Conservation (phyloP, 2,888 invertebrate species). For the Malacosoma neustria region DNA sequence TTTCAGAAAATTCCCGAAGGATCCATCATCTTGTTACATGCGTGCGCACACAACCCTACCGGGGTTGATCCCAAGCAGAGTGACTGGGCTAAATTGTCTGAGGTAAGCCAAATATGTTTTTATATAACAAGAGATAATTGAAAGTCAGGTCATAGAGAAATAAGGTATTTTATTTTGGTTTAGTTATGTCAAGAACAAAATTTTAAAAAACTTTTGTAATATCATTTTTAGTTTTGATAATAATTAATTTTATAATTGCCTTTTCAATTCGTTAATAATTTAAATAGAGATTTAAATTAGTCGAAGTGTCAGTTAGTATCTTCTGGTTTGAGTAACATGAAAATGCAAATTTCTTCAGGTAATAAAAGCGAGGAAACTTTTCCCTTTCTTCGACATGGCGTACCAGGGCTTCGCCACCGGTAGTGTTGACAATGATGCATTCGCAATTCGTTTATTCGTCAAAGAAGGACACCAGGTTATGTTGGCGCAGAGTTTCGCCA, state of each 20-base stretch:
- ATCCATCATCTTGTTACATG: constrained; percentile 93
- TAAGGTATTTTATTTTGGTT: too few relatives aligned
- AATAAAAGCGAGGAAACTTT: constrained; percentile 86
- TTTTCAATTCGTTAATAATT: not conserved
- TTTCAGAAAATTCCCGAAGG: constrained; percentile 93
- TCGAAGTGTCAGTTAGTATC: too few relatives aligned
- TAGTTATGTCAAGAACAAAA: too few relatives aligned
- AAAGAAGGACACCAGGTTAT: constrained; percentile 91
- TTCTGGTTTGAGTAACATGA: too few relatives aligned
- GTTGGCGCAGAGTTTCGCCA: constrained; percentile 96
- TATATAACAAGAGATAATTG: too few relatives aligned
- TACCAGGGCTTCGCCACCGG: constrained; percentile 98
- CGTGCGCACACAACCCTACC: constrained; percentile 99
- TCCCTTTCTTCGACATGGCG: constrained; percentile 98
- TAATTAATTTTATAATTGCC: not conserved
- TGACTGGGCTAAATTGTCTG: constrained; percentile 93
- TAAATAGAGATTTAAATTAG: too few relatives aligned
- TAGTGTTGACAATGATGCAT: constrained; percentile 89
- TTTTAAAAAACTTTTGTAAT: too few relatives aligned
- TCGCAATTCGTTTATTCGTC: constrained; percentile 90
- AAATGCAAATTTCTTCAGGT: constrained; percentile 65
- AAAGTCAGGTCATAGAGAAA: too few relatives aligned
- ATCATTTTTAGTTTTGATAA: too few relatives aligned
- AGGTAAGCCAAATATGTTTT: too few relatives aligned
- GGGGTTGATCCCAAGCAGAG: constrained; percentile 92